phyloP scores from a whole-genome alignment of 2,888 invertebrate genomes.

The Notocelia uddmanniana region DNA sequence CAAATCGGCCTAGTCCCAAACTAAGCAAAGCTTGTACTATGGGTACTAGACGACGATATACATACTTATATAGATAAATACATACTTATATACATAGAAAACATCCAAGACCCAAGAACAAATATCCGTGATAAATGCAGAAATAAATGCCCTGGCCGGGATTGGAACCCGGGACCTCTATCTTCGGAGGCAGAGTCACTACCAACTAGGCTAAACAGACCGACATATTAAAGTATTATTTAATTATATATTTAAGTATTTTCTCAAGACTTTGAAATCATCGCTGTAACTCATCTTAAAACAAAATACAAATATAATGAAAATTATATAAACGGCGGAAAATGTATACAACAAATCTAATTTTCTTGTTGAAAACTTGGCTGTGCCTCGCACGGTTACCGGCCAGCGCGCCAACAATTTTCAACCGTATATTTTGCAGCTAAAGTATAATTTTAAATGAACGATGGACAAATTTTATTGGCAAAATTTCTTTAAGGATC shows the following conservation, averaged over 20 bases:
- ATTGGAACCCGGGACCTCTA: no score
- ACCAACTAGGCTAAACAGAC: no score
- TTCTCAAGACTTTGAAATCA: background rate
- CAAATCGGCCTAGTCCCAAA: no score
- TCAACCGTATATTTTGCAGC: background rate
- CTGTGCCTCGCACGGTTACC: slow-evolving; percentile 24
- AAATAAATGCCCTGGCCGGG: no score
- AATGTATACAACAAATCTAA: slow-evolving; percentile 45
- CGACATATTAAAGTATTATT: no score
- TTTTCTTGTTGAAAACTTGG: slow-evolving; percentile 44
- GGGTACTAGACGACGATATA: no score
- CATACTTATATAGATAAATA: no score
- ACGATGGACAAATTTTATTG: background rate
- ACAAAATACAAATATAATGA: slow-evolving; percentile 35
- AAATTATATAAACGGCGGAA: slow-evolving; percentile 42
- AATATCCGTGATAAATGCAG: no score
- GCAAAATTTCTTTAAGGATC: slow-evolving; percentile 23
- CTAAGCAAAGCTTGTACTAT: no score
- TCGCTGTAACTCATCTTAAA: background rate
- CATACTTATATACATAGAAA: no score
- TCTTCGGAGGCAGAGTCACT: no score
- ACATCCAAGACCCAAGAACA: no score
- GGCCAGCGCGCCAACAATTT: background rate
- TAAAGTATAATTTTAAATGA: background rate
- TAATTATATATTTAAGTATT: background rate